These are phyloP conservation scores for Caenorhabditis sulstoni DNA, from an alignment of 2,888 invertebrate genomes.

Conservation along the genomic window DNA sequence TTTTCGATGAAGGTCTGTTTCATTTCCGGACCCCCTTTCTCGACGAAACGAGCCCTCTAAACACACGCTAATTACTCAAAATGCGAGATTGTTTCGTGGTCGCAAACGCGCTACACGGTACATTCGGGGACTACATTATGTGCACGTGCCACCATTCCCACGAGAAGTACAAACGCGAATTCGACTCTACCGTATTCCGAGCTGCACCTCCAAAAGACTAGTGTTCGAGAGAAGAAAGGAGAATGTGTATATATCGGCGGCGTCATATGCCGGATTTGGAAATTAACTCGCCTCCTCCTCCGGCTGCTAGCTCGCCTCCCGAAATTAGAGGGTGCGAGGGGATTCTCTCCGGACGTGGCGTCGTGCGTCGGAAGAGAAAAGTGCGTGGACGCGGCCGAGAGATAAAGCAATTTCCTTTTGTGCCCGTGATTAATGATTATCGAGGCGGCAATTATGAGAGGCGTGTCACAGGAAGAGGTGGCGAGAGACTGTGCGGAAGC, in stretches of 20 bases:
- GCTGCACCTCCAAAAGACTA: too few relatives aligned
- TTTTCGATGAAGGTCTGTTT: slow-evolving; percentile 51
- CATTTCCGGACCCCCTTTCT: slow-evolving; percentile 17
- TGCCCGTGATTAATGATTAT: slow-evolving; percentile 42
- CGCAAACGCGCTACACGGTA: too few relatives aligned
- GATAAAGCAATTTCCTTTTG: slow-evolving; percentile 47
- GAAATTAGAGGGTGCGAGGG: slow-evolving; percentile 15
- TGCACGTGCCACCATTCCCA: too few relatives aligned
- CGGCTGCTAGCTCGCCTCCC: too few relatives aligned
- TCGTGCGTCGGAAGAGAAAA: slow-evolving; percentile 1
- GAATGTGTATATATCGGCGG: background rate
- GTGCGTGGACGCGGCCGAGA: background rate
- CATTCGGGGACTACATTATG: too few relatives aligned
- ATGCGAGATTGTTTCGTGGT: background rate
- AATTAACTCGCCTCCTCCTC: background rate
- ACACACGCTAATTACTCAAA: slow-evolving; percentile 13
- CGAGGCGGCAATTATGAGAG: slow-evolving; percentile 12
- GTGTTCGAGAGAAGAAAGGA: slow-evolving; percentile 4
- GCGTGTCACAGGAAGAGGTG: background rate
- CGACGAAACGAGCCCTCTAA: background rate
- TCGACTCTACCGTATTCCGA: too few relatives aligned
- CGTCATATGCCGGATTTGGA: slow-evolving; percentile 12
- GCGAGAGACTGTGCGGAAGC: background rate
- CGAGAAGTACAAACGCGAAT: too few relatives aligned
- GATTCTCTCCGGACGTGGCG: background rate